A percentile compares a stretch with the other conserved stretches of the same genome.
Conservation (phyloP, 1,140 invertebrate genomes). For the Rhizoglyphus robini region DNA sequence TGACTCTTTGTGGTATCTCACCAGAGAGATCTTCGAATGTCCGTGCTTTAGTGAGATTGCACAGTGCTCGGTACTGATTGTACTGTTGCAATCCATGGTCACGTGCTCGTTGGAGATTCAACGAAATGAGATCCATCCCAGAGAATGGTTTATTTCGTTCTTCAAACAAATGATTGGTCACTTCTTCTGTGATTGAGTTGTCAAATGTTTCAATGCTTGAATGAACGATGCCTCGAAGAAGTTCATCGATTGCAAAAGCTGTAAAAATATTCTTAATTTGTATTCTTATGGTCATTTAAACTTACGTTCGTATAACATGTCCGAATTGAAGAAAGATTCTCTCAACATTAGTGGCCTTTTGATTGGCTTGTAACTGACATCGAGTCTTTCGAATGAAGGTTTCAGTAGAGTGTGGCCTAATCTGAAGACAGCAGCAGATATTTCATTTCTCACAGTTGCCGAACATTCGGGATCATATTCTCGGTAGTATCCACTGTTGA, state of each 20-base stretch:
- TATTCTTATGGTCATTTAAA: too few species aligned
- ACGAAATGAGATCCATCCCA: constrained; percentile 72
- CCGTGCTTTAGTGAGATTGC: constrained; percentile 43
- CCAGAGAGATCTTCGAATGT: constrained; percentile 57
- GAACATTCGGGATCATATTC: constrained; percentile 83
- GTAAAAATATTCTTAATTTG: too few species aligned
- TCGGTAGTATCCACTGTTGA: constrained; percentile 64
- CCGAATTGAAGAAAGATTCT: constrained; percentile 87
- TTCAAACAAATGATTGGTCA: constrained; percentile 86
- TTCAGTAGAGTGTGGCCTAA: constrained; percentile 77
- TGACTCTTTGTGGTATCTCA: constrained; percentile 45
- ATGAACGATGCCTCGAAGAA: constrained; percentile 67
- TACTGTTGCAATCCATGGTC: constrained; percentile 51
- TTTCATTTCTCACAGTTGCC: constrained; percentile 73
- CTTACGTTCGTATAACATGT: constrained; percentile 53
- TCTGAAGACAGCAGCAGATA: constrained; percentile 60
- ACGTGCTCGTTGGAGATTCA: constrained; percentile 50
- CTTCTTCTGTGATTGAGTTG: constrained; percentile 81
- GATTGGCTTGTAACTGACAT: constrained; percentile 49
- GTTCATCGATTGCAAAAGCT: constrained; percentile 60
- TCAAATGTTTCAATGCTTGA: constrained; percentile 83
- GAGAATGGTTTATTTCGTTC: constrained; percentile 62
- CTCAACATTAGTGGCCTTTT: constrained; percentile 63
- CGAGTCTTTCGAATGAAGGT: constrained; percentile 69
- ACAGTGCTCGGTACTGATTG: constrained; percentile 43